A percentile compares a stretch with the other conserved stretches of the same genome.
Conservation (phyloP, 2,113 vertebrate species). For the Gymnogyps californianus region DNA sequence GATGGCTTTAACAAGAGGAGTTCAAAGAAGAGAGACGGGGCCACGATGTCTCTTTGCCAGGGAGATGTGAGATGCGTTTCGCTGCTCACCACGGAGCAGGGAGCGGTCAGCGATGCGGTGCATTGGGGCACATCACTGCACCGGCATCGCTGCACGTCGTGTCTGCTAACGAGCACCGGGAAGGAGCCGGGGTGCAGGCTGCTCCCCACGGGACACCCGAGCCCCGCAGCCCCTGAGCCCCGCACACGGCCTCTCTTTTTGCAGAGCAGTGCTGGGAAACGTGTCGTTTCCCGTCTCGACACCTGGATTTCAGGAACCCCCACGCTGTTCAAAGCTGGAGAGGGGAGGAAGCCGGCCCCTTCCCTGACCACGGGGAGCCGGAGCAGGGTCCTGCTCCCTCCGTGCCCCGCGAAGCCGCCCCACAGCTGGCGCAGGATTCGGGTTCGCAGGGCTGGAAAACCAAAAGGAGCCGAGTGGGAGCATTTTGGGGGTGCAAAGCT, state of each 20-base stretch:
- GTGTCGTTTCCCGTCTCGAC: not conserved
- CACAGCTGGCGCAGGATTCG: accelerated
- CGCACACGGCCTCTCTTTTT: accelerated
- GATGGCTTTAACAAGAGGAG: not conserved
- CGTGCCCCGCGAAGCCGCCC: not conserved
- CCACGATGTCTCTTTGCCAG: accelerated
- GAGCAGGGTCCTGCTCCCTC: not conserved
- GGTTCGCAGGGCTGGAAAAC: not conserved
- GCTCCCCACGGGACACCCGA: accelerated
- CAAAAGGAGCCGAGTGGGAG: not conserved
- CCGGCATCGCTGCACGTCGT: accelerated
- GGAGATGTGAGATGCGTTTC: not conserved
- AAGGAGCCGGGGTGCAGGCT: not conserved
- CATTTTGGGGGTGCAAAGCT: not conserved
- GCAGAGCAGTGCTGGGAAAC: not conserved
- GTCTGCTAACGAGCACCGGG: not conserved
- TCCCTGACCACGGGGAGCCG: not conserved
- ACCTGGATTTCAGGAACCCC: not conserved
- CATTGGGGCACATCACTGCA: accelerated
- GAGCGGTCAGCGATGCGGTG: accelerated
- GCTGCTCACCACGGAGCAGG: not conserved
- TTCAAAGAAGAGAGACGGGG: accelerated
- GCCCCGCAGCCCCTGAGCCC: not conserved
- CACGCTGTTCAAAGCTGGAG: not conserved
- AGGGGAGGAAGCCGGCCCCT: not conserved